These are phyloP conservation scores for Oreochromis spilurus DNA, from an alignment of 2,113 vertebrate genomes.

Conservation along the genomic window DNA sequence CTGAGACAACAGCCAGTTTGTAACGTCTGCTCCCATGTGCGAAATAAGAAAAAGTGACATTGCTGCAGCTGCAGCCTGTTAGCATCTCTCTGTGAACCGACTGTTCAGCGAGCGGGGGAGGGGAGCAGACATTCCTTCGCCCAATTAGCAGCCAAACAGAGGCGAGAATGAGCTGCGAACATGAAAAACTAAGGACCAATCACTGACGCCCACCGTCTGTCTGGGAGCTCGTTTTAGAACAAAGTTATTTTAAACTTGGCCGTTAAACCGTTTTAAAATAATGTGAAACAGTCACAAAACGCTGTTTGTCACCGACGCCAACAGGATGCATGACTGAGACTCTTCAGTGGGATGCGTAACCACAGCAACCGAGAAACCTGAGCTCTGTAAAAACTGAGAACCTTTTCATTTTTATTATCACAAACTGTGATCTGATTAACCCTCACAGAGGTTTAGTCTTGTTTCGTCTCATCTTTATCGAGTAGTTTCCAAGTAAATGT, in stretches of 20 bases:
- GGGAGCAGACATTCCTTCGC: neutral
- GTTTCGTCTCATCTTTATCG: rapidly evolving
- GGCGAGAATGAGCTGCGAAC: neutral
- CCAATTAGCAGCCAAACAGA: neutral
- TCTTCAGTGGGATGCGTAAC: neutral
- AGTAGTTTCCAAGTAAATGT: neutral
- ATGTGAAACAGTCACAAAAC: neutral
- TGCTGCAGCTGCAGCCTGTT: neutral
- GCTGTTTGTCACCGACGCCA: neutral
- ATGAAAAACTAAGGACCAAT: neutral
- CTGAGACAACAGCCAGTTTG: neutral
- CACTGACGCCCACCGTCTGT: neutral
- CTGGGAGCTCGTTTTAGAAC: neutral
- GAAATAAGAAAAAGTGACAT: neutral
- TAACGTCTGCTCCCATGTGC: neutral
- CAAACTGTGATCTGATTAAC: neutral
- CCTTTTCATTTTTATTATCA: neutral
- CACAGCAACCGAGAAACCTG: neutral
- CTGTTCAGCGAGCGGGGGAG: neutral
- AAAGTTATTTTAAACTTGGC: neutral
- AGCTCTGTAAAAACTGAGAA: neutral
- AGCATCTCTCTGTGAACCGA: neutral
- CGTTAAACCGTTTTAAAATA: neutral
- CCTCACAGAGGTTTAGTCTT: neutral
- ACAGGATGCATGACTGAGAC: neutral